Percentiles rank a stretch among this genome's conserved stretches.
Evolutionary conservation across 1,140 invertebrate species (phyloP).

Genomic region (Tetragonula clypearis): DNA sequence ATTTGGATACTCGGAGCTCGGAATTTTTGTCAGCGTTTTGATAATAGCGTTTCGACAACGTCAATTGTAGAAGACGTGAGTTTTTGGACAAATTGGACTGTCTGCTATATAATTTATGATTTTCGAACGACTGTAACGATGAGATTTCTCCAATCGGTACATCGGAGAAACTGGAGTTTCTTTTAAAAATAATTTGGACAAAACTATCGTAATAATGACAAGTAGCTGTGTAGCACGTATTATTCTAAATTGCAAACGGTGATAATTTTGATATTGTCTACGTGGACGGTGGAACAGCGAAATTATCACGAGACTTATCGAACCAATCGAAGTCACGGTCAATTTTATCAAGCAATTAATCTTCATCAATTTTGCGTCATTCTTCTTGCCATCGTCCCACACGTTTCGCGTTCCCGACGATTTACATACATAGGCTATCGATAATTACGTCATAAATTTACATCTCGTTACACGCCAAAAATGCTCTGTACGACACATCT

Average conservation of each 20-base stretch:
- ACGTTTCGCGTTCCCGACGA: conserved; percentile 9
- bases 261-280: neutral
- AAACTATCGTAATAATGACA: too few relatives aligned
- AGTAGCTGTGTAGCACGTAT: too few relatives aligned
- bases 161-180: too few relatives aligned
- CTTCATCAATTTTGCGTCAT: conserved; percentile 53
- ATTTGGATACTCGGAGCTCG: too few relatives aligned
- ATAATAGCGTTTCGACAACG: too few relatives aligned
- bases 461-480: conserved; percentile 53
- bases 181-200: too few relatives aligned
- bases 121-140: too few relatives aligned
- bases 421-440: conserved; percentile 48
- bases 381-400: conserved; percentile 26
- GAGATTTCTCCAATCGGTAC: too few relatives aligned
- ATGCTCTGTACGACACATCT: conserved; percentile 44
- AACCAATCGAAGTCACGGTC: conserved; percentile 22
- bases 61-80: too few relatives aligned
- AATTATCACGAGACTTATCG: conserved; percentile 32
- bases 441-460: conserved; percentile 54
- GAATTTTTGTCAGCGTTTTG: too few relatives aligned
- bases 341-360: conserved; percentile 39
- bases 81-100: too few relatives aligned
- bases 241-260: neutral
- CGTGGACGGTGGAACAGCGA: neutral
- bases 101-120: too few relatives aligned